A percentile compares a stretch with the other conserved stretches of the same genome.
Evolutionary conservation across 2,888 invertebrate genomes (phyloP).

Genomic region (Acanthococcus lagerstroemiae): DNA sequence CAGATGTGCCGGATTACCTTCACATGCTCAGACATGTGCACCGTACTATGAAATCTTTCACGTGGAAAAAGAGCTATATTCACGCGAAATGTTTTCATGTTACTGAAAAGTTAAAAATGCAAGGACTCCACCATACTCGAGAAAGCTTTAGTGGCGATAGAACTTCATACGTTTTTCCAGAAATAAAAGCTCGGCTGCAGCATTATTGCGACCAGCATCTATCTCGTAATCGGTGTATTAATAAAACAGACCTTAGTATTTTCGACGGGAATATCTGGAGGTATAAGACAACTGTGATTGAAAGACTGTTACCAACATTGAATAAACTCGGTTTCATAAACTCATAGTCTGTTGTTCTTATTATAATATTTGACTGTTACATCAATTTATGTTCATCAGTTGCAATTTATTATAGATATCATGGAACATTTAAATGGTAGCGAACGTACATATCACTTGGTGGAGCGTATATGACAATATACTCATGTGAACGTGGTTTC

Average conservation of each 20-base stretch:
- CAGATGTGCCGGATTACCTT: conserved; percentile 70
- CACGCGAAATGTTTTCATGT: conserved; percentile 92
- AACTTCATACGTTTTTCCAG: conserved; percentile 73
- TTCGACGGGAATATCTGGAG: conserved; percentile 81
- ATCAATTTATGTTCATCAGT: no score
- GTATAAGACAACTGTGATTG: conserved; percentile 65
- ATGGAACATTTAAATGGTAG: no score
- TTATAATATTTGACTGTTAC: no score
- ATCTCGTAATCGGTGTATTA: conserved; percentile 70
- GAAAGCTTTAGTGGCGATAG: conserved; percentile 71
- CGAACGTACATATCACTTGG: no score
- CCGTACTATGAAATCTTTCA: conserved; percentile 80
- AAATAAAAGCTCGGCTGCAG: conserved; percentile 74
- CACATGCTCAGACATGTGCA: conserved; percentile 90
- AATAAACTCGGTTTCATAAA: conserved; percentile 63
- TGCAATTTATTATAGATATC: no score
- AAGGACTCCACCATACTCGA: conserved; percentile 87
- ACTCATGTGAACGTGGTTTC: no score
- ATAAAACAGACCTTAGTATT: conserved; percentile 68
- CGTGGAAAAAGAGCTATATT: conserved; percentile 82
- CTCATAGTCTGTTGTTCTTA: no score
- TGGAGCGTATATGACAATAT: no score
- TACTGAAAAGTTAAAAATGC: conserved; percentile 73
- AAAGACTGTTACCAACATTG: conserved; percentile 59
- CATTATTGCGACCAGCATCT: conserved; percentile 92